phyloP scores from a whole-genome alignment of 2,113 vertebrate genomes.

The Pedionomus torquatus region DNA sequence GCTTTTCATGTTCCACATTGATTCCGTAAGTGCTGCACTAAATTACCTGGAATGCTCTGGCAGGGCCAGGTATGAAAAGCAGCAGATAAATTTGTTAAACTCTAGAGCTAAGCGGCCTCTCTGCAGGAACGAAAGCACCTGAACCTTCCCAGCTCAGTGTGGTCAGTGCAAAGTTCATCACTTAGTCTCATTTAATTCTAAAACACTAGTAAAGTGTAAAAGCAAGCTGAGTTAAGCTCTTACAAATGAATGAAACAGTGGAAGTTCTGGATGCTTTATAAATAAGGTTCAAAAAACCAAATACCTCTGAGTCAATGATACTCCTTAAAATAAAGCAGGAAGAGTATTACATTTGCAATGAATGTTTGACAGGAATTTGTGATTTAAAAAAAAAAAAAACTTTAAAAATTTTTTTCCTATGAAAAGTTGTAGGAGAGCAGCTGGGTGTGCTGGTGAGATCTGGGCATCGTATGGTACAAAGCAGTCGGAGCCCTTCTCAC shows the following conservation, averaged over 20 bases:
- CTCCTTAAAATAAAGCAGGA: background rate
- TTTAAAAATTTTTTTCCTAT: background rate
- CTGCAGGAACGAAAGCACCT: background rate
- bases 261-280: background rate
- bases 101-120: background rate
- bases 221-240: background rate
- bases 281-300: no score
- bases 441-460: background rate
- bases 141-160: fast-evolving
- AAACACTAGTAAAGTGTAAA: background rate
- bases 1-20: background rate
- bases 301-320: background rate
- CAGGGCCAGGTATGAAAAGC: background rate
- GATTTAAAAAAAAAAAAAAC: no score
- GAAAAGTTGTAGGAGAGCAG: background rate
- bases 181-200: background rate
- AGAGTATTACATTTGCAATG: background rate
- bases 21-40: background rate
- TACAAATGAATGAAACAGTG: background rate
- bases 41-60: background rate
- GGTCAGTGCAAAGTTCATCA: background rate
- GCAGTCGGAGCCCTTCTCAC: fast-evolving
- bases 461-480: background rate
- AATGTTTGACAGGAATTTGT: background rate
- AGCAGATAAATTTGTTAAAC: background rate